Evolutionary conservation across 2,888 invertebrate genomes (phyloP).

Genomic region (Caenorhabditis becei): DNA sequence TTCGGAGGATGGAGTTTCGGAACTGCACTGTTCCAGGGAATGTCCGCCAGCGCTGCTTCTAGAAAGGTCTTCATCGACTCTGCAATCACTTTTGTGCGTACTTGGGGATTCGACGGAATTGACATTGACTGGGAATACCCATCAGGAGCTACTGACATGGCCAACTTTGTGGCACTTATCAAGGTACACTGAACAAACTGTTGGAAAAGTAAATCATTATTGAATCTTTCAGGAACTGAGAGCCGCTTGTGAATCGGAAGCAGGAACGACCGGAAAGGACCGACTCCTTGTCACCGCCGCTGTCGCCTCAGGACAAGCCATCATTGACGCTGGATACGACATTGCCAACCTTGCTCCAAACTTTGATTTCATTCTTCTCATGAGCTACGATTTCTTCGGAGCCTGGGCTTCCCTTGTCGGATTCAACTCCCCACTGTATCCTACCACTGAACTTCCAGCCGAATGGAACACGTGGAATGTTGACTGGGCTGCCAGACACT

Average conservation of each 20-base stretch:
- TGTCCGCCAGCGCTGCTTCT: conserved; percentile 76
- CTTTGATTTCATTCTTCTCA: conserved; percentile 76
- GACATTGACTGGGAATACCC: conserved; percentile 83
- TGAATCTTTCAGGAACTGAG: conserved; percentile 73
- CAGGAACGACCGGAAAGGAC: conserved; percentile 63
- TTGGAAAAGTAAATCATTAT: neutral
- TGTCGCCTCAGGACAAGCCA: conserved; percentile 92
- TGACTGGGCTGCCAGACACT: conserved; percentile 90
- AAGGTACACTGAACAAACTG: conserved; percentile 49
- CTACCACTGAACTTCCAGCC: conserved; percentile 65
- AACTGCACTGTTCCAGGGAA: conserved; percentile 84
- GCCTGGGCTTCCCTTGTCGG: conserved; percentile 73
- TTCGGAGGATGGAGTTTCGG: conserved; percentile 98
- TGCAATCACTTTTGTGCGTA: conserved; percentile 79
- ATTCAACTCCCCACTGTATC: conserved; percentile 73
- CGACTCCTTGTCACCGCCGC: conserved; percentile 89
- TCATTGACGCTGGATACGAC: conserved; percentile 91
- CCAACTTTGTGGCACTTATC: conserved; percentile 75
- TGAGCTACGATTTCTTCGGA: conserved; percentile 78
- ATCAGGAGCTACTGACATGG: conserved; percentile 83
- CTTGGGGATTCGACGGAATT: conserved; percentile 82
- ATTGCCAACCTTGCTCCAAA: conserved; percentile 83
- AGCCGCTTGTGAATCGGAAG: conserved; percentile 74
- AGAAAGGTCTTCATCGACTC: conserved; percentile 85
- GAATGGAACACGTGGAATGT: conserved; percentile 74